phyloP scores from a whole-genome alignment of 1,140 invertebrate genomes.

The Liolophura sinensis region DNA sequence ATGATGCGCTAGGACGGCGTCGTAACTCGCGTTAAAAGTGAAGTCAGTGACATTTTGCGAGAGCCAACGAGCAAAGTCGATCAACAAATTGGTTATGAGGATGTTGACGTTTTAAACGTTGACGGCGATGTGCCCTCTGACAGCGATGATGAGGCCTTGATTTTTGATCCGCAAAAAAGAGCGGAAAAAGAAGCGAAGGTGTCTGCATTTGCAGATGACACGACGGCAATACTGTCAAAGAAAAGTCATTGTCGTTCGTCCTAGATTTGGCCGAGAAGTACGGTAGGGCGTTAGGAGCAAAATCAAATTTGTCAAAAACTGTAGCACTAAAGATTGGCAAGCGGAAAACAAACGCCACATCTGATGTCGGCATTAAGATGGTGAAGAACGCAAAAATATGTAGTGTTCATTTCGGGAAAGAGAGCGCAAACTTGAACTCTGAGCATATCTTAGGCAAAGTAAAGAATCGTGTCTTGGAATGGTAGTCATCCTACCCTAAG shows the following conservation, averaged over 20 bases:
- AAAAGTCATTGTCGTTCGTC: conserved; percentile 1
- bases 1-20: too few species aligned
- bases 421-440: not conserved
- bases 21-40: too few species aligned
- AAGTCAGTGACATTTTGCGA: too few species aligned
- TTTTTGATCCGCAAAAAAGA: not conserved
- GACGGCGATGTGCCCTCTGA: too few species aligned
- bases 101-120: too few species aligned
- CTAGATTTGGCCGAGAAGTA: conserved; percentile 1
- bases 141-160: too few species aligned
- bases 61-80: too few species aligned
- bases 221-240: not conserved
- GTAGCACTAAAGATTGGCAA: not conserved
- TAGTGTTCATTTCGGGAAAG: not conserved
- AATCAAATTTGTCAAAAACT: conserved; percentile 2
- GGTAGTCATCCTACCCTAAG: not conserved
- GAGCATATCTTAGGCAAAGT: not conserved
- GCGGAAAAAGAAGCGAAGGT: not conserved
- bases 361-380: conserved; percentile 1
- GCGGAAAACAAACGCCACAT: not conserved
- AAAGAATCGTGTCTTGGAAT: not conserved
- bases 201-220: conserved; percentile 7
- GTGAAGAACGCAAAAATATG: not conserved
- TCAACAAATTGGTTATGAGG: too few species aligned
- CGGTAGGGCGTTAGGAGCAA: conserved; percentile 6